A percentile compares a stretch with the other conserved stretches of the same genome.
These are phyloP conservation scores for Andricus quercusramuli DNA, from an alignment of 2,888 invertebrate species.

Conservation along the genomic window DNA sequence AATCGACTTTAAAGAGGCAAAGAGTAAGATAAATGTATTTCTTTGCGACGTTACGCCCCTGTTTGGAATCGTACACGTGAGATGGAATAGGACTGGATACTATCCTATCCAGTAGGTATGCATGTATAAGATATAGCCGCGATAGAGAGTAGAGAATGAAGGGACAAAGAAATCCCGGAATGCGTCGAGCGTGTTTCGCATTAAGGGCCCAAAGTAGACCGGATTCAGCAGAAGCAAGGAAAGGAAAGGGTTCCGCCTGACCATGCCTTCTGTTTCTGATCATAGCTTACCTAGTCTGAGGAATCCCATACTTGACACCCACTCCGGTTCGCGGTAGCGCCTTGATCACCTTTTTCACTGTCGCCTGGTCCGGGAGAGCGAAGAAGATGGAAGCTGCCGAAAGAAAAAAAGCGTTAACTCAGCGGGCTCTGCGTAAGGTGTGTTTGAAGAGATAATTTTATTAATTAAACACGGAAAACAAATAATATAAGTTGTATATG, in stretches of 20 bases:
- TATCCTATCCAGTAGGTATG: background rate
- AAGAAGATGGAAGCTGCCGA: constrained; percentile 97
- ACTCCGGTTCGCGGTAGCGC: constrained; percentile 98
- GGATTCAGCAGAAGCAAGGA: constrained; percentile 42
- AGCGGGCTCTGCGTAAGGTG: background rate
- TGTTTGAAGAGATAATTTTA: too few species aligned
- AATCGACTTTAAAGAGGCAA: too few species aligned
- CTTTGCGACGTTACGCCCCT: too few species aligned
- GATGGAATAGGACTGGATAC: too few species aligned
- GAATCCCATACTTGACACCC: constrained; percentile 99
- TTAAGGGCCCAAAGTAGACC: constrained; percentile 49
- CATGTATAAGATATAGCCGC: background rate
- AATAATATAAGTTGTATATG: too few species aligned
- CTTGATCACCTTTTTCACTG: constrained; percentile 99
- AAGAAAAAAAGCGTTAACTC: constrained; percentile 62
- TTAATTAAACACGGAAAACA: too few species aligned
- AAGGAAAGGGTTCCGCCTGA: constrained; percentile 10
- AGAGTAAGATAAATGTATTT: too few species aligned
- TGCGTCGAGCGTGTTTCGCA: constrained; percentile 68
- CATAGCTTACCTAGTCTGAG: constrained; percentile 91
- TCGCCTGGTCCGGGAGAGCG: constrained; percentile 97
- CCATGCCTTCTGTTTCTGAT: constrained; percentile 16
- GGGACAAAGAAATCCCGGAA: constrained; percentile 73
- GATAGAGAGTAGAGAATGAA: constrained; percentile 51
- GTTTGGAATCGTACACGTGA: too few species aligned